Base-by-base conservation (phyloP, 23 tunicate genomes). In the Trididemnum miniatum region DNA sequence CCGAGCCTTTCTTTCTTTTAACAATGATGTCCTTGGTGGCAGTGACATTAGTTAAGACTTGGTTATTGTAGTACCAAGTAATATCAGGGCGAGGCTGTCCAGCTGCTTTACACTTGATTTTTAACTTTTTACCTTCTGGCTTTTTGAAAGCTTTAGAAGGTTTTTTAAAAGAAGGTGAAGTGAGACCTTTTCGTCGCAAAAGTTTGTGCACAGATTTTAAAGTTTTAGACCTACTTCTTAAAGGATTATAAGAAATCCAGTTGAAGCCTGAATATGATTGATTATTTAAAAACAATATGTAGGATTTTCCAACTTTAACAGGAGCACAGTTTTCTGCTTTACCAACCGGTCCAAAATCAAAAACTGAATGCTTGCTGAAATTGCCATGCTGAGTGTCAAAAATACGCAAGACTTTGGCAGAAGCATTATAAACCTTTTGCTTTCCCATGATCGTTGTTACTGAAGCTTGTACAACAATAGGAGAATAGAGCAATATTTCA, bases 151-250 rank as follows among this genome's bases (percentile, higher is more conserved):
- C 34, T 35, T 80, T 64, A 9, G 35, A 27, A 1, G 20, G 7
- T 64, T 29, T 63, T 65, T 80, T 80, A 80, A 80, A 80, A 1
- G 59, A 36, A 34, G 84, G 34, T 35, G 84, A 31, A 3, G 2
- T n/a, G n/a, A 80, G 64, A 51, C 84, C 63, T 27, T 77, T 77
- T 77, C 54, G 29, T 66, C 82, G 54, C 5, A 77, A 27, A 54
- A 52, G 20, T 54, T 77, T 77, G 51, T 15, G n/a, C n/a, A 52
- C 20, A 18, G 3, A 20, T 2, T 37, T 66, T 4, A 77, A 24
- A 29, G 1, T 57, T 77, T 36, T 52, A 2, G 54, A 20, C n/a
- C 25, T 54, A 5, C 39, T 67, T 54, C 54, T 77, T 29, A 77
- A 51, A 2, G 82, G 82, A 54, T 77, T 77, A 27, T 24, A 77